Base-by-base conservation (phyloP, 2,113 vertebrate species). In the Pholis gunnellus region DNA sequence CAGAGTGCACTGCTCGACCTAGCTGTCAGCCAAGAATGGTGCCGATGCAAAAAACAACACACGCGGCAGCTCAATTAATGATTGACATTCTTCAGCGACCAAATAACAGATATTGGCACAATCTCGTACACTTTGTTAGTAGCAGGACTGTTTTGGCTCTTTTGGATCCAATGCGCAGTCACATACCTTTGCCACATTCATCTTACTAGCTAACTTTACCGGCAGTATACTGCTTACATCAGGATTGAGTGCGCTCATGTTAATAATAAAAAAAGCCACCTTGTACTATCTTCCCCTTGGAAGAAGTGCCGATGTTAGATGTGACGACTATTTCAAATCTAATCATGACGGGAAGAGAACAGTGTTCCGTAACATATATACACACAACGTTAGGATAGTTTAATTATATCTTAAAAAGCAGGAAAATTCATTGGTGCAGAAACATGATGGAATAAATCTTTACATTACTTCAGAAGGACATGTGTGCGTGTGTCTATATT, bases 171-270 rank as follows among this genome's bases (percentile, higher is more conserved):
- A 15, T 27, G 6, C 29, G 6, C 29, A 54, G 22, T 50, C 29
- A 13, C 29, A 18, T 18, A 15, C 1, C 14, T 63, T 50, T 36
- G 20, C 42, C 7, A 13, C 22, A 34, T 72, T 66, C 22, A 22
- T n/a, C 54, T 27, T 6, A 63, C 50, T 34, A 71, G 31, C 15
- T 76, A 18, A 31, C 60, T 79, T 27, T 22, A 79, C 9, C 57
- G 14, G 27, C 25, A 57, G 25, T 2, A 10, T 31, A 5, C 64
- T 2, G 20, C 40, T 72, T 42, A 22, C 11, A 75, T 9, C 7
- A 13, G 25, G 13, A 46, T 34, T 0, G 2, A 27, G n/a, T 10
- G 22, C 22, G 0, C 5, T 44, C 20, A 6, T 52, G 25, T 54
- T 27, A 61, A 31, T 46, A 14, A n/a, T n/a, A 38, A 29, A 46